A percentile compares a stretch with the other conserved stretches of the same genome.
Evolutionary conservation across 1,140 invertebrate genomes (phyloP).

Genomic region (Reticulitermes speratus): DNA sequence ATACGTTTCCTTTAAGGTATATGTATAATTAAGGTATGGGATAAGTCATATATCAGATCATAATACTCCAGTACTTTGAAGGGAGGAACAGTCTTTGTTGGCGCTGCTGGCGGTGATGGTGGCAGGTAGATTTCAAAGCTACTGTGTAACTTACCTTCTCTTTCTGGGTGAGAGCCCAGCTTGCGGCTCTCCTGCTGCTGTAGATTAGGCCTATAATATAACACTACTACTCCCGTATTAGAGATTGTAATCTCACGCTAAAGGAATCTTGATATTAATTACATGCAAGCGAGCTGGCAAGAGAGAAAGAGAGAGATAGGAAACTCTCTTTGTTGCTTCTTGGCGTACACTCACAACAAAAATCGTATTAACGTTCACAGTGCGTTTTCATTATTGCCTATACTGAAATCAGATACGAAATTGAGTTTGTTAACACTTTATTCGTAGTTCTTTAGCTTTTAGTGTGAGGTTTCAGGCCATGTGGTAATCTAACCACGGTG

Average conservation of each 20-base stretch:
- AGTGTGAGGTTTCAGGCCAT: too few relatives aligned
- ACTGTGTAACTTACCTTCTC: slow-evolving; percentile 11
- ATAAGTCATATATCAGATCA: neutral
- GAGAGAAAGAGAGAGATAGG: neutral
- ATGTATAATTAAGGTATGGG: neutral
- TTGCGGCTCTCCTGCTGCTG: neutral
- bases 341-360: neutral
- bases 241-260: slow-evolving; percentile 28
- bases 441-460: too few relatives aligned
- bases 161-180: neutral
- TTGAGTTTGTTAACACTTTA: too few relatives aligned
- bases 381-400: neutral
- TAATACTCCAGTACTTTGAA: neutral
- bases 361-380: neutral
- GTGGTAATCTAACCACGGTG: too few relatives aligned
- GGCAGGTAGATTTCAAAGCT: slow-evolving; percentile 9
- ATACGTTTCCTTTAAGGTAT: neutral
- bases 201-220: slow-evolving; percentile 9
- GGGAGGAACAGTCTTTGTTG: neutral
- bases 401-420: neutral
- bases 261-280: slow-evolving; percentile 26
- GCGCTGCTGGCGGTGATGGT: neutral
- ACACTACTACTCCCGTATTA: slow-evolving; percentile 10
- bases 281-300: neutral
- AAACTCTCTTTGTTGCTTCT: neutral